Evolutionary conservation across 1,140 invertebrate genomes (phyloP).

Genomic region (Campoletis sonorensis): DNA sequence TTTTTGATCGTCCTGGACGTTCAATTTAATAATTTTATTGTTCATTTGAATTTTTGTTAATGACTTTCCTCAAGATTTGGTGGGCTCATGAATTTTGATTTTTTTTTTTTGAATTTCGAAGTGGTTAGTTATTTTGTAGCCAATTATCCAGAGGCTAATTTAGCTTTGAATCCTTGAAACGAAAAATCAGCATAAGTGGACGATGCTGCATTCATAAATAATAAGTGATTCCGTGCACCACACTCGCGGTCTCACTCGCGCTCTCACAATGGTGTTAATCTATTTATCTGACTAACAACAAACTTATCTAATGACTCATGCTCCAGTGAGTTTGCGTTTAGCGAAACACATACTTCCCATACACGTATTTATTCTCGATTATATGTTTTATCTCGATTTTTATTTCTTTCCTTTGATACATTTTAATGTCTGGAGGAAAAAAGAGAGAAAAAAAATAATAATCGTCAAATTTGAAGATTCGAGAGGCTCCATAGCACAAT

Average conservation of each 20-base stretch:
- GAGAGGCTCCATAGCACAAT: not conserved
- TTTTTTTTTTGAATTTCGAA: too few species aligned
- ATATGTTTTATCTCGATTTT: not conserved
- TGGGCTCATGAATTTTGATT: too few species aligned
- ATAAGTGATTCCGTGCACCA: not conserved
- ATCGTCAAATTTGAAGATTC: not conserved
- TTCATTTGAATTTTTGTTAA: too few species aligned
- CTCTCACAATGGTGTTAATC: slow-evolving; percentile 69
- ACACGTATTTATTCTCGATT: not conserved
- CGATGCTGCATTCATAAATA: slow-evolving; percentile 10
- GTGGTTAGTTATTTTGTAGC: too few species aligned
- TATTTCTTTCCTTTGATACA: not conserved
- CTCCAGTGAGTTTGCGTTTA: slow-evolving; percentile 55
- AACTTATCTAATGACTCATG: slow-evolving; percentile 71
- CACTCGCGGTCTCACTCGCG: slow-evolving; percentile 55
- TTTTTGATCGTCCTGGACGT: too few species aligned
- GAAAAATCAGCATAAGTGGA: not conserved
- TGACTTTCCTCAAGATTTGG: too few species aligned
- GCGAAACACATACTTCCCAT: slow-evolving; percentile 4
- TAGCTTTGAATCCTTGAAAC: not conserved
- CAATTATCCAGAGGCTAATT: too few species aligned
- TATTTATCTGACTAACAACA: slow-evolving; percentile 72
- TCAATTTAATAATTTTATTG: too few species aligned
- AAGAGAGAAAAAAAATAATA: not conserved
- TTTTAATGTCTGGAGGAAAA: not conserved